Base-by-base conservation (phyloP, 2,888 invertebrate species). In the Drosophila maculinotata region DNA sequence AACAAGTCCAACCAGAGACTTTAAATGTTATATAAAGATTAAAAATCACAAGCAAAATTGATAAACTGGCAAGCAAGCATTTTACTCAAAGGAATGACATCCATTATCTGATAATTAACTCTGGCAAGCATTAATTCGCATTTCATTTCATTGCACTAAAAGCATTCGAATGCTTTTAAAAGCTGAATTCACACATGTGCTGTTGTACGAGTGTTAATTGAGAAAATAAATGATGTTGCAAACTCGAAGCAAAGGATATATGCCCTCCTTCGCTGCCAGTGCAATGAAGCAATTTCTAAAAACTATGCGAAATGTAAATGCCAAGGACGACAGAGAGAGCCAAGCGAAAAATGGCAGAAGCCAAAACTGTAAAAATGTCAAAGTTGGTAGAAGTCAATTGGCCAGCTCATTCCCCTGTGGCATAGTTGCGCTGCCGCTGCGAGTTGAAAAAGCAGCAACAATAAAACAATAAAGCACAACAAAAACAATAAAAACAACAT, bases 361-460 rank as follows among this genome's bases (percentile, higher is more conserved):
- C 48, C 68, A 52, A 54, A 64, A 78, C 57, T 39, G 56, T 69
- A 52, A 62, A 72, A 78, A 78, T 78, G 80, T 54, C 80, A 65
- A 60, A 79, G 73, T 60, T 71, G 53, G 58, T 28, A 57, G 25
- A 53, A 68, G 71, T 76, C 76, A 74, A 74, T 63, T 78, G 65
- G 58, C 39, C 56, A 33, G 35, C 30, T 30, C 33, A 54, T 9
- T 1, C 15, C 1, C 1, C 3, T 10, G 15, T 3, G n/a, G n/a
- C n/a, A n/a, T n/a, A n/a, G n/a, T n/a, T n/a, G n/a, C n/a, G n/a
- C n/a, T n/a, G n/a, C n/a, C n/a, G n/a, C n/a, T n/a, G n/a, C 44
- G 12, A 33, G n/a, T 28, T 30, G 30, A 10, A 57, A 45, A 45
- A 26, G 1, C 7, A 14, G 23, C 12, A 36, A 10, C 3, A 45